Evolutionary conservation across 2,888 invertebrate species (phyloP).

Genomic region (Tetragonula carbonaria): DNA sequence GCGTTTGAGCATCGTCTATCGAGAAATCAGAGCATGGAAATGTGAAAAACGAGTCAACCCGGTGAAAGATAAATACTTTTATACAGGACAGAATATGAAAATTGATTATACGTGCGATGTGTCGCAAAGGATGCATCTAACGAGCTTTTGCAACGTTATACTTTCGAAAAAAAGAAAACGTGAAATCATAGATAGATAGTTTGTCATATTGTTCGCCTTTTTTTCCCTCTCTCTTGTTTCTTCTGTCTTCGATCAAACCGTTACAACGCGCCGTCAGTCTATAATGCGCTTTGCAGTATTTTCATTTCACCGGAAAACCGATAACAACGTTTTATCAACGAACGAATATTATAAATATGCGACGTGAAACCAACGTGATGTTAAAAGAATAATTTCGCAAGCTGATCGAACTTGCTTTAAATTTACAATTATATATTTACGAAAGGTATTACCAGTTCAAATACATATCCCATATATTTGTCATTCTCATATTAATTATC

Average conservation of each 20-base stretch:
- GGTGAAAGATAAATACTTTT: background rate
- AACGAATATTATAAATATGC: background rate
- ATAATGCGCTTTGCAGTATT: background rate
- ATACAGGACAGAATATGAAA: background rate
- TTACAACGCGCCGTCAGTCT: background rate
- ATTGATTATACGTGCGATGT: background rate
- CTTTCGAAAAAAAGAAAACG: background rate
- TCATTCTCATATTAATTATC: background rate
- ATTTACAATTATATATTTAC: too few relatives aligned
- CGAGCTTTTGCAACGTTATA: background rate
- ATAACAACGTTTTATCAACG: background rate
- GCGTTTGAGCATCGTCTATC: too few relatives aligned
- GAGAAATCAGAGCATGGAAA: too few relatives aligned
- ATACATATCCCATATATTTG: background rate
- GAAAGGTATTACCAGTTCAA: constrained; percentile 32
- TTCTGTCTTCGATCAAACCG: background rate
- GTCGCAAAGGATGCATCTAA: background rate
- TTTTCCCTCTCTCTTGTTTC: background rate
- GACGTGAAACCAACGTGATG: background rate
- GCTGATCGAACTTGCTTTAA: too few relatives aligned
- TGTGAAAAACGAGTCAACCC: too few relatives aligned
- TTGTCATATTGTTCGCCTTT: background rate
- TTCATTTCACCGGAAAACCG: background rate
- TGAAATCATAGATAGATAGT: background rate
- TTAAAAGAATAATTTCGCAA: background rate